Evolutionary conservation across 2,113 vertebrate genomes (phyloP), one percentile per base, ranked within the genome.

Genomic region (Rafetus swinhoei): DNA sequence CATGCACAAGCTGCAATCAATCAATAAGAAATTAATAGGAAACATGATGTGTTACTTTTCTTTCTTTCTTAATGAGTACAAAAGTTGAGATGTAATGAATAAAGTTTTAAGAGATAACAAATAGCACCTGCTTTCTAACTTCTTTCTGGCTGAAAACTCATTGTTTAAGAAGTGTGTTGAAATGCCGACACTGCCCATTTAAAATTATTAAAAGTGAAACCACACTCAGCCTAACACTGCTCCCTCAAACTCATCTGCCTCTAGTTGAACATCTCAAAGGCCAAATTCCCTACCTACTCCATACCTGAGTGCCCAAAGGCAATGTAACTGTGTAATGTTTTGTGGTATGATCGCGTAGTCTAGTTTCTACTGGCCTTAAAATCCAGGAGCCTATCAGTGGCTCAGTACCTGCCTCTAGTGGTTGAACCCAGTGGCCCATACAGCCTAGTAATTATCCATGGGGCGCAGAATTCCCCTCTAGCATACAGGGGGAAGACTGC

Each of bases 1-100:
- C 1, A 4, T 15, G 59, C 35, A 65, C 6, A 24, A 27, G 27
- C n/a, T 25, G 86, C 59, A 56, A 69, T 86, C 50, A 79, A 94
- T 82, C 69, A 52, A 53, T n/a, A 77, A 65, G 79, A 82, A 91
- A 86, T 86, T 87, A 89, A 82, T 87, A 82, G 50, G 79, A 81
- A 53, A 32, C 56, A 18, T 72, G 57, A 82, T 91, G 60, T 56
- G 82, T 91, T 87, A 86, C 84, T 86, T 65, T 76, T 65, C 39
- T 82, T 76, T 65, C 39, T 82, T 82, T 77, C 65, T 77, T 86
- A 87, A 91, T 91, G 74, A 82, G 77, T 87, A 87, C 84, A 82
- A 87, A 91, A 82, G 84, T 79, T 65, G 50, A 82, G 55, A 72
- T 52, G 14, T 77, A 91, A 91, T 22, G 60, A 74, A 86, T 77